A percentile compares a stretch with the other conserved stretches of the same genome.
phyloP scores from a whole-genome alignment of 2,797 vertebrate species.

The Psittacula echo region DNA sequence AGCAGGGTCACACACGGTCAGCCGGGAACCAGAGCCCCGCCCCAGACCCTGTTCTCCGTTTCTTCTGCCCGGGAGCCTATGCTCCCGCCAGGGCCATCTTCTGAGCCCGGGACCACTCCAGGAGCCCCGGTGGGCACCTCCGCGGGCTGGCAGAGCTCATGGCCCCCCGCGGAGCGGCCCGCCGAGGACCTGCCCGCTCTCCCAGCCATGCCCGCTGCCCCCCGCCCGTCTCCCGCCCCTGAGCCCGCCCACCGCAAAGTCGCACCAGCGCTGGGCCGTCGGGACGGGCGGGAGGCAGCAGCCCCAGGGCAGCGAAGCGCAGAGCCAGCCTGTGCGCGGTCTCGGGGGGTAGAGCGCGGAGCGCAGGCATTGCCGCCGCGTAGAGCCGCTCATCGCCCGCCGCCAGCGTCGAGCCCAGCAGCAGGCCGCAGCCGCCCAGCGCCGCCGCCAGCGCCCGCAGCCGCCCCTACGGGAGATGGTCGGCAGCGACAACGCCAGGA shows the following conservation, averaged over 20 bases:
- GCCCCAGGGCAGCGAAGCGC: slow-evolving; percentile 77
- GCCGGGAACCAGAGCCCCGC: background rate
- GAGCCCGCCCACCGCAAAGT: no score
- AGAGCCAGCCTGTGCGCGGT: slow-evolving; percentile 86
- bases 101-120: background rate
- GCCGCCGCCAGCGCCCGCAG: slow-evolving; percentile 51
- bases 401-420: slow-evolving; percentile 87
- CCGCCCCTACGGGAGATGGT: background rate
- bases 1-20: background rate
- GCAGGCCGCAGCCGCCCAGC: slow-evolving; percentile 84
- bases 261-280: slow-evolving; percentile 26
- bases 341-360: slow-evolving; percentile 85
- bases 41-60: background rate
- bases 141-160: background rate
- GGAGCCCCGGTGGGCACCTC: background rate
- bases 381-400: slow-evolving; percentile 90
- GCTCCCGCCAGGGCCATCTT: background rate
- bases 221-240: background rate
- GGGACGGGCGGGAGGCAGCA: slow-evolving; percentile 75
- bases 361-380: slow-evolving; percentile 82
- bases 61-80: no score
- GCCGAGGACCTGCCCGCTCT: fast-evolving
- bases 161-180: fast-evolving
- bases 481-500: background rate
- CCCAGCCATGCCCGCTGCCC: background rate